These are phyloP conservation scores for Meganola albula DNA, from an alignment of 2,888 invertebrate species.

Conservation along the genomic window DNA sequence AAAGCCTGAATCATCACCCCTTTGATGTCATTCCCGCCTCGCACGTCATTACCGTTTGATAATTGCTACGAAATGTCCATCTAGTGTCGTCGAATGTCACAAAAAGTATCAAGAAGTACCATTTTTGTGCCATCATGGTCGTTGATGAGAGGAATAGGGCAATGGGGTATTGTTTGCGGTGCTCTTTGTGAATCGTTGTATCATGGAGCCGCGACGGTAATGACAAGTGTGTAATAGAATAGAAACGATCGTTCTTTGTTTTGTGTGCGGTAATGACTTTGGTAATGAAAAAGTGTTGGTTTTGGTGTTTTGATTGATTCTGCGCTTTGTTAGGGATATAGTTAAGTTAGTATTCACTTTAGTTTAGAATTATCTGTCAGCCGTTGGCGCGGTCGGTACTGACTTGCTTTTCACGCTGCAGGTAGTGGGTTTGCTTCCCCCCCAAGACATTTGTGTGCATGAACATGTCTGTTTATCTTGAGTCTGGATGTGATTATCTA, in stretches of 20 bases:
- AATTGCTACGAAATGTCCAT: constrained; percentile 39
- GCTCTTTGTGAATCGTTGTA: constrained; percentile 31
- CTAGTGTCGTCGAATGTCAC: constrained; percentile 46
- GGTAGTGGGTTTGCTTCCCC: too few species aligned
- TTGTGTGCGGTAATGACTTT: not conserved
- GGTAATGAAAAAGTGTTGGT: not conserved
- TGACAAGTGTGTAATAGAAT: constrained; percentile 13
- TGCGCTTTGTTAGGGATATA: too few species aligned
- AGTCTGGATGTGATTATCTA: too few species aligned
- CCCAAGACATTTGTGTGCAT: too few species aligned
- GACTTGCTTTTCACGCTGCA: too few species aligned
- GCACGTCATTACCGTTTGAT: constrained; percentile 29
- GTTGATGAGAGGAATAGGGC: constrained; percentile 38
- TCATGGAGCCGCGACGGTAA: constrained; percentile 21
- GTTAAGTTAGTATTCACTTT: too few species aligned
- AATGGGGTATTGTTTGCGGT: constrained; percentile 25
- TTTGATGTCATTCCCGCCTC: constrained; percentile 19
- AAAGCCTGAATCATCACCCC: constrained; percentile 20
- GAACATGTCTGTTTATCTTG: too few species aligned
- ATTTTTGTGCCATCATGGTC: constrained; percentile 40
- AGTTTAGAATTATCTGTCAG: too few species aligned
- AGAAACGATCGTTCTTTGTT: not conserved
- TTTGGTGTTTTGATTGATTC: too few species aligned
- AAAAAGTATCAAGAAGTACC: too few species aligned
- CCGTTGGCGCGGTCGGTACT: too few species aligned